These are phyloP conservation scores for Peromyscus eremicus DNA, from an alignment of 2,797 vertebrate genomes.

Conservation along the genomic window DNA sequence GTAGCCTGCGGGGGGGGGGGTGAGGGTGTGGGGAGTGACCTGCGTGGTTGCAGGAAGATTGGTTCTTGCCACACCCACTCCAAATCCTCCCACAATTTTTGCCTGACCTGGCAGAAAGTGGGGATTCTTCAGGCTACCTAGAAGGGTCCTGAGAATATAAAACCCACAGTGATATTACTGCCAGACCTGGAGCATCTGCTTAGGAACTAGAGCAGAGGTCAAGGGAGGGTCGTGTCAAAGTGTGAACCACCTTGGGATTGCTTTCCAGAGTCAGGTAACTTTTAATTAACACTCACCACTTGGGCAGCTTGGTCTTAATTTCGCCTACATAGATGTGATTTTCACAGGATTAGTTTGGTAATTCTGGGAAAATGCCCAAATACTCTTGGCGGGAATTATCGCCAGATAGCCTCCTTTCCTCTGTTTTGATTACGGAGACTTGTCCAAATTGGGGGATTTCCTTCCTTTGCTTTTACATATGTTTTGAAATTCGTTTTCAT, in stretches of 20 bases:
- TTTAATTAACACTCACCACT: conserved; percentile 9
- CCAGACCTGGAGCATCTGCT: background rate
- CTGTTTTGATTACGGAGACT: conserved; percentile 66
- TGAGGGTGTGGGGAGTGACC: background rate
- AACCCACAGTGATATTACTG: conserved; percentile 18
- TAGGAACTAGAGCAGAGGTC: background rate
- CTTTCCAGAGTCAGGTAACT: conserved; percentile 47
- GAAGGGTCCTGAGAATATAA: background rate
- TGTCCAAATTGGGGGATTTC: conserved; percentile 66
- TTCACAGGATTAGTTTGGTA: conserved; percentile 69
- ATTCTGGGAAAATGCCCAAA: conserved; percentile 77
- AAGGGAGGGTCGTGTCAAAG: background rate
- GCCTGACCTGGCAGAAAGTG: background rate
- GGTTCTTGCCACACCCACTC: background rate
- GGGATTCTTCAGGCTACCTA: background rate
- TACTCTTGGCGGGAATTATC: conserved; percentile 66
- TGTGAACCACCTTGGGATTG: background rate
- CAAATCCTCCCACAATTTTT: background rate
- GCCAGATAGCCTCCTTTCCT: conserved; percentile 73
- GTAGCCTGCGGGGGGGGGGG: background rate
- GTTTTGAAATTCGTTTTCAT: conserved; percentile 55
- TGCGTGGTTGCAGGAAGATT: too few relatives aligned
- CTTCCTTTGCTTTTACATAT: conserved; percentile 58
- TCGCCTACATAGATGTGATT: conserved; percentile 51
- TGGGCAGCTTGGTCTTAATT: conserved; percentile 59